Conservation (phyloP, 2,113 vertebrate genomes). For the Capricornis sumatraensis region DNA sequence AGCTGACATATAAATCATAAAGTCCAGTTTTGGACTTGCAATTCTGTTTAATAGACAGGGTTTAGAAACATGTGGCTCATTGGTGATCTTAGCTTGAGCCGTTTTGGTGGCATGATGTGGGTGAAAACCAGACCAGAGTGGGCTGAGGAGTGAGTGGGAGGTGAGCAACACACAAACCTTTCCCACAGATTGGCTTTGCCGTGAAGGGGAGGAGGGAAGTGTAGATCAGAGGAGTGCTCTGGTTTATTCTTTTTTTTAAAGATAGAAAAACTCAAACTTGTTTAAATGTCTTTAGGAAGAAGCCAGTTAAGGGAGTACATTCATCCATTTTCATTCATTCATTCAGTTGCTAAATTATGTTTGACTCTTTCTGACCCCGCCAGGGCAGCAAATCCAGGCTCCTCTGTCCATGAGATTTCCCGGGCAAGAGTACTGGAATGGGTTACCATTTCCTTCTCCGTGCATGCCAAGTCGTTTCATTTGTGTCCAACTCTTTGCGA, state of each 20-base stretch:
- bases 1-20: background rate
- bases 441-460: background rate
- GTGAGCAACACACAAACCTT: background rate
- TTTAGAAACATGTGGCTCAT: background rate
- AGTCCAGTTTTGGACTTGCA: background rate
- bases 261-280: background rate
- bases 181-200: background rate
- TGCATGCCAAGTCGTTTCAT: background rate
- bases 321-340: background rate
- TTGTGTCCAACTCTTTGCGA: background rate
- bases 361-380: background rate
- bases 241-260: background rate
- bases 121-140: background rate
- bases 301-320: background rate
- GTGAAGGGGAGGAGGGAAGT: background rate
- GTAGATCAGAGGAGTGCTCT: background rate
- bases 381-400: background rate
- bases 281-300: constrained; percentile 23
- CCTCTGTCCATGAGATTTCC: background rate
- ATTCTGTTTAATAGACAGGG: background rate
- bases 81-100: background rate
- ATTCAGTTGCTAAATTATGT: background rate
- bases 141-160: background rate
- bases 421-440: background rate
- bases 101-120: background rate